A percentile compares a stretch with the other conserved stretches of the same genome.
Conservation (phyloP, 2,797 vertebrate species). For the Takifugu rubripes region DNA sequence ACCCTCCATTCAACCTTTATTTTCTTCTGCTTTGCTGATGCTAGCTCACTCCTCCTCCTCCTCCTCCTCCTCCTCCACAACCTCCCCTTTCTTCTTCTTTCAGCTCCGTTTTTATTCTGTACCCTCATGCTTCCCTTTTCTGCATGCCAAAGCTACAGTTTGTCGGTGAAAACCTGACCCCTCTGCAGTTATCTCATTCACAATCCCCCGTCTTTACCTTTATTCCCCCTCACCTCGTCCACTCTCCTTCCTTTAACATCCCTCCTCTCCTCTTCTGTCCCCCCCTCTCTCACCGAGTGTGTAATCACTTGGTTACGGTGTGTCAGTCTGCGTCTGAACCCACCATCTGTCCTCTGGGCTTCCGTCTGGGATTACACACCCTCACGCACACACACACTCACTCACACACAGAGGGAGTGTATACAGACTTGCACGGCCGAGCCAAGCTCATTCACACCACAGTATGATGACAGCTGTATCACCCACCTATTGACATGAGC, state of each 20-base stretch:
- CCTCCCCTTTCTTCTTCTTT: slow-evolving; percentile 3
- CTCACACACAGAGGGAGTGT: slow-evolving; percentile 20
- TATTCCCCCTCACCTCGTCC: slow-evolving; percentile 4
- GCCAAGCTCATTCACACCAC: slow-evolving; percentile 74
- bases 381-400: slow-evolving; percentile 14
- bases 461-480: slow-evolving; percentile 74
- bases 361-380: slow-evolving; percentile 63
- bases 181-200: slow-evolving; percentile 14
- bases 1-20: slow-evolving; percentile 37
- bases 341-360: slow-evolving; percentile 74
- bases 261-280: slow-evolving; percentile 13
- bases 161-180: slow-evolving; percentile 22
- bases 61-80: neutral
- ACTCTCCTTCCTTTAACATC: slow-evolving; percentile 38
- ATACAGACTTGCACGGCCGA: slow-evolving; percentile 40
- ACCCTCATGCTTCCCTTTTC: neutral
- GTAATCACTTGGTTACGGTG: slow-evolving; percentile 75
- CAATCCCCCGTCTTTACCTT: neutral
- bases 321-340: slow-evolving; percentile 73
- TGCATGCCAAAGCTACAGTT: neutral
- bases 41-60: neutral
- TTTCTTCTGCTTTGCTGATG: slow-evolving; percentile 11
- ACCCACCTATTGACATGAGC: slow-evolving; percentile 73
- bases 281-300: slow-evolving; percentile 60
- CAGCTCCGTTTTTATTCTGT: neutral